Conservation (phyloP, 2,888 invertebrate genomes). For the Pherbina coryleti region DNA sequence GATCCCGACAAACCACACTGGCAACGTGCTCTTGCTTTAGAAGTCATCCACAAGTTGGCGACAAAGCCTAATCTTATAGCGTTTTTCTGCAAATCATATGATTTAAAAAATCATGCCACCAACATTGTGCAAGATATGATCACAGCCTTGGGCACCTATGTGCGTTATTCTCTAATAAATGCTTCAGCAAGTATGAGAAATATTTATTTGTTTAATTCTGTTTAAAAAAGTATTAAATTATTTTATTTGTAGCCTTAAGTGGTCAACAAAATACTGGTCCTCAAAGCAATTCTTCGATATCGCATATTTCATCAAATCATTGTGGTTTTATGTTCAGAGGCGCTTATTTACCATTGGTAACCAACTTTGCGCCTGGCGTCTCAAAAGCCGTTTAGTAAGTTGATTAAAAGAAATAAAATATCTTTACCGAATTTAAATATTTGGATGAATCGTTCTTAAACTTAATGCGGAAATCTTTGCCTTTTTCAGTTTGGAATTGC, state of each 20-base stretch:
- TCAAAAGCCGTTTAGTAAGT: slow-evolving; percentile 93
- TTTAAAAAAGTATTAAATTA: neutral
- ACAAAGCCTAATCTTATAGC: slow-evolving; percentile 87
- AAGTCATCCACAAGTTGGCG: slow-evolving; percentile 95
- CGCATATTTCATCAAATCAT: slow-evolving; percentile 70
- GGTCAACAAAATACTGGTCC: slow-evolving; percentile 54
- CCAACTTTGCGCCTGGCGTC: slow-evolving; percentile 86
- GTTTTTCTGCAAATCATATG: slow-evolving; percentile 95
- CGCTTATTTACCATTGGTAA: slow-evolving; percentile 90
- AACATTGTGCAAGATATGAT: slow-evolving; percentile 96
- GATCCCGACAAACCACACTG: slow-evolving; percentile 97
- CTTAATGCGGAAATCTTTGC: neutral
- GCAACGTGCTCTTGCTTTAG: slow-evolving; percentile 95
- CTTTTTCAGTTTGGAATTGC: slow-evolving; percentile 85
- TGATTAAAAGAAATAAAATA: neutral
- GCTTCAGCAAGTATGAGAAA: slow-evolving; percentile 59
- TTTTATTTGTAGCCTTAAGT: slow-evolving; percentile 8
- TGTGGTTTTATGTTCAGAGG: slow-evolving; percentile 91
- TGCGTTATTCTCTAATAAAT: slow-evolving; percentile 87
- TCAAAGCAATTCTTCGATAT: slow-evolving; percentile 53
- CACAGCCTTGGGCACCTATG: slow-evolving; percentile 91
- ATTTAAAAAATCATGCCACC: slow-evolving; percentile 92
- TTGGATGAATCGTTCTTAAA: neutral
- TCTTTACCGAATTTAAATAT: no score
- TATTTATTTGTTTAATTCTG: neutral